A percentile compares a stretch with the other conserved stretches of the same genome.
These are phyloP conservation scores for Chanos chanos DNA, from an alignment of 2,797 vertebrate genomes.

Conservation along the genomic window DNA sequence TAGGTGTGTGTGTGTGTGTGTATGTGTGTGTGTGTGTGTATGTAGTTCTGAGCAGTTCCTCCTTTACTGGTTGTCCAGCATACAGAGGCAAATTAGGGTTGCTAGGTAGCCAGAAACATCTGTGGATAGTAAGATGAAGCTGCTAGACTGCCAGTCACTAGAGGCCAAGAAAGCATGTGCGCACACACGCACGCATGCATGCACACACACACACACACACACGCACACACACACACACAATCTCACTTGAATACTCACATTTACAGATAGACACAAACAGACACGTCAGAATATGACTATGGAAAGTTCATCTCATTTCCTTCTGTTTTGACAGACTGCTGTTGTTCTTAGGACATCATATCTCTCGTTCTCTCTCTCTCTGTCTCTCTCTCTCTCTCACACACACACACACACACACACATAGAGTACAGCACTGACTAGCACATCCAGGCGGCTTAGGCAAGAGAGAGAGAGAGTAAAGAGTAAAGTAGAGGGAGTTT, in stretches of 20 bases:
- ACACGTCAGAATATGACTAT: slow-evolving; percentile 63
- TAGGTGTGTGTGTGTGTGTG: background rate
- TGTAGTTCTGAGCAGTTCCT: slow-evolving; percentile 20
- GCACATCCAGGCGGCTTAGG: too few relatives aligned
- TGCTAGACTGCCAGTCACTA: slow-evolving; percentile 31
- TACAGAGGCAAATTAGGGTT: slow-evolving; percentile 56
- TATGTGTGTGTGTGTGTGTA: background rate
- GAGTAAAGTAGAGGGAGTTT: too few relatives aligned
- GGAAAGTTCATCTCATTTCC: slow-evolving; percentile 76
- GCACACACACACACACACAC: slow-evolving; percentile 43
- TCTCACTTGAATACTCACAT: too few relatives aligned
- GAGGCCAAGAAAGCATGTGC: slow-evolving; percentile 10
- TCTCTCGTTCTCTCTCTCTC: slow-evolving; percentile 46
- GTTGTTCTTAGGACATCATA: slow-evolving; percentile 57
- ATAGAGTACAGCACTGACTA: too few relatives aligned
- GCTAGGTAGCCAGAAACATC: slow-evolving; percentile 79
- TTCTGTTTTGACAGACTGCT: slow-evolving; percentile 69
- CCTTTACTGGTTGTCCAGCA: too few relatives aligned
- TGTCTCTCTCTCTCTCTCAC: background rate
- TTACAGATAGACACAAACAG: slow-evolving; percentile 30
- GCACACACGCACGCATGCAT: slow-evolving; percentile 52
- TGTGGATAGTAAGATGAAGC: slow-evolving; percentile 57
- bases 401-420: too few relatives aligned
- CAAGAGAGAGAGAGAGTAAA: too few relatives aligned
- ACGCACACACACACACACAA: slow-evolving; percentile 44